Base-by-base conservation (phyloP, 2,797 vertebrate genomes). In the Sternotherus odoratus region DNA sequence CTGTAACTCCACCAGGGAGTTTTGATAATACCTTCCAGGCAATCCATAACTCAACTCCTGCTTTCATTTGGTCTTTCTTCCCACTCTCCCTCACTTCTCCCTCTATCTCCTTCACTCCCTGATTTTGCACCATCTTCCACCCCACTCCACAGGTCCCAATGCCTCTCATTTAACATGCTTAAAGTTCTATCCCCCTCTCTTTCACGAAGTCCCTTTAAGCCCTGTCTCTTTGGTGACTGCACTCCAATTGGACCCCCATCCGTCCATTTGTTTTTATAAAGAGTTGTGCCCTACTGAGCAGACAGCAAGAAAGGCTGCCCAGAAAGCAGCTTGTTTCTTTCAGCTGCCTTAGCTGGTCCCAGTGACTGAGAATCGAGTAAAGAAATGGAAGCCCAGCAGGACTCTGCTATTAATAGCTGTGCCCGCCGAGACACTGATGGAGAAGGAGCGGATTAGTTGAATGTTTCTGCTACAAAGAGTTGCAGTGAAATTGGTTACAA, bases 11-110 rank as follows among this genome's bases (percentile, higher is more conserved):
- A 0, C 23, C 0, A 4, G 5, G 69, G 84, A 92, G 24, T 91
- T 93, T 82, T 56, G 89, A 85, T 85, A 83, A 94, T 26, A 63
- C 92, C 94, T 95, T 90, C 9, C 91, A 87, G 94, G 95, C 89
- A 88, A 87, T 88, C 81, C 85, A 86, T 83, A 79, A 92, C 11
- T 74, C 92, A 53, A 4, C 4, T 3, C 77, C 80, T n/a, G 80
- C 39, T 60, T 79, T 26, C 12, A 2, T 69, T 81, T 87, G 79
- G 21, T n/a, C 49, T n/a, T 30, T 56, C 11, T 51, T 75, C 3
- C 36, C 1, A 53, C n/a, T 1, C 82, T 82, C 88, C 80, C 1
- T 66, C 89, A 8, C 91, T 91, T 92, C 89, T 85, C 0, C 15
- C 82, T 86, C 69, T 53, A 1, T 89, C 91, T 90, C 87, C 88